Evolutionary conservation across 2,888 invertebrate species (phyloP).

Genomic region (Drosophila borborema): DNA sequence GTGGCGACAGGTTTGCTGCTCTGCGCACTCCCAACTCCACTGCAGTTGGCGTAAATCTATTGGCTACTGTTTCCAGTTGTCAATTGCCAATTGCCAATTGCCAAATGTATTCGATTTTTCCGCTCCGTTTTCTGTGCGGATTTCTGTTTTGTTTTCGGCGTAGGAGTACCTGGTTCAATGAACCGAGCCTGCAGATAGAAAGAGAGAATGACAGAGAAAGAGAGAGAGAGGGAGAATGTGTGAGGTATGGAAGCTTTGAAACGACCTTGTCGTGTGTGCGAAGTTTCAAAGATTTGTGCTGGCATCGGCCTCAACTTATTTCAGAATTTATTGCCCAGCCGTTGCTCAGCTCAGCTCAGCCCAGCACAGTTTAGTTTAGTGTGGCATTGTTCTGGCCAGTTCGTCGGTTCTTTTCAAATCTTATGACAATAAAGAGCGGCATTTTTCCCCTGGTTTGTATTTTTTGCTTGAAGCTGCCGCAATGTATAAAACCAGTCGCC

Average conservation of each 20-base stretch:
- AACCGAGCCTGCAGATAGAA: conserved; percentile 38
- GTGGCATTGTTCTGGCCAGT: conserved; percentile 75
- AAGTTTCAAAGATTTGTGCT: conserved; percentile 36
- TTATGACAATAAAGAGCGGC: conserved; percentile 73
- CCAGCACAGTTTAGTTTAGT: conserved; percentile 66
- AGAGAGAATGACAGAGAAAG: background rate
- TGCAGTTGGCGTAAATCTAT: conserved; percentile 66
- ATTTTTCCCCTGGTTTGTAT: conserved; percentile 28
- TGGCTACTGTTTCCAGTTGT: conserved; percentile 69
- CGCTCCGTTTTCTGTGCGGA: conserved; percentile 12
- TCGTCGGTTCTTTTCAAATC: conserved; percentile 68
- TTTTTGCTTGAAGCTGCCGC: conserved; percentile 61
- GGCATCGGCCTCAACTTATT: conserved; percentile 55
- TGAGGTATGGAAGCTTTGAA: conserved; percentile 24
- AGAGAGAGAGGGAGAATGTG: too few relatives aligned
- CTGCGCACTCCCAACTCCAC: conserved; percentile 30
- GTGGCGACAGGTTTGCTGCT: conserved; percentile 68
- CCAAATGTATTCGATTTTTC: conserved; percentile 40
- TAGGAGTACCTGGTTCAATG: conserved; percentile 71
- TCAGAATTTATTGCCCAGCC: conserved; percentile 63
- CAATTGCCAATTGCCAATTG: conserved; percentile 53
- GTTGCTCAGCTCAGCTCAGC: conserved; percentile 27
- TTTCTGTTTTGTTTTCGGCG: conserved; percentile 39
- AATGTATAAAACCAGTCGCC: conserved; percentile 63
- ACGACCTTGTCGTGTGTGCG: conserved; percentile 64